Conservation (phyloP, 1,140 invertebrate genomes). For the Atta colombica region DNA sequence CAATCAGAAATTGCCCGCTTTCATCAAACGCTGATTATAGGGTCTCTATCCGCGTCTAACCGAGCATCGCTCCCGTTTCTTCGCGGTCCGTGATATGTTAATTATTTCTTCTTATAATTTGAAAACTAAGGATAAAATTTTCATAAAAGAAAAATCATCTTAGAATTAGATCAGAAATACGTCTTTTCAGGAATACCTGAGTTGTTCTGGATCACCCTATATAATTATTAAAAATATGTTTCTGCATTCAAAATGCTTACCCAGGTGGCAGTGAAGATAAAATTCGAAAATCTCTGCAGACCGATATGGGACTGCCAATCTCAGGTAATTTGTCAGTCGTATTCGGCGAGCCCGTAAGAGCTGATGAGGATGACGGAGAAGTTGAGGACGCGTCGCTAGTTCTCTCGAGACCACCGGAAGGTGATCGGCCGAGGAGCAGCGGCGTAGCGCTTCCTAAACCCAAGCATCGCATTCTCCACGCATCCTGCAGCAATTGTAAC, state of each 20-base stretch:
- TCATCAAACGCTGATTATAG: too few species aligned
- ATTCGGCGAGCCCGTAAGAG: slow-evolving; percentile 59
- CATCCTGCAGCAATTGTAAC: slow-evolving; percentile 94
- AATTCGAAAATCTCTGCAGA: slow-evolving; percentile 83
- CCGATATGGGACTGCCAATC: slow-evolving; percentile 69
- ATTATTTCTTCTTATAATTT: too few species aligned
- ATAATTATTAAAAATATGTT: background rate
- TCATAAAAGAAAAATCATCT: too few species aligned
- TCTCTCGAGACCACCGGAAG: slow-evolving; percentile 74
- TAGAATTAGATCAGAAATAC: too few species aligned
- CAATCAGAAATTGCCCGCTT: too few species aligned
- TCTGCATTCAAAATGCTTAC: slow-evolving; percentile 65
- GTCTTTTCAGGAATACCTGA: too few species aligned
- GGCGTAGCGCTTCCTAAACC: slow-evolving; percentile 89
- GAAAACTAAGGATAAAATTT: too few species aligned
- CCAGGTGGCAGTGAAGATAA: slow-evolving; percentile 80
- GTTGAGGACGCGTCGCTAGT: slow-evolving; percentile 64
- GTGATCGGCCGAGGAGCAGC: slow-evolving; percentile 84
- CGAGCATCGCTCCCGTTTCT: too few species aligned
- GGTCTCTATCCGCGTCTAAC: too few species aligned
- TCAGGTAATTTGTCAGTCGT: slow-evolving; percentile 75
- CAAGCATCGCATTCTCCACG: slow-evolving; percentile 95
- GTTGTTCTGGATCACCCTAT: too few species aligned
- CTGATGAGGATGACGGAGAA: slow-evolving; percentile 71
- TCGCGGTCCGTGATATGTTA: too few species aligned